These are phyloP conservation scores for Eurosta solidaginis DNA, from an alignment of 1,140 invertebrate species.

Conservation along the genomic window DNA sequence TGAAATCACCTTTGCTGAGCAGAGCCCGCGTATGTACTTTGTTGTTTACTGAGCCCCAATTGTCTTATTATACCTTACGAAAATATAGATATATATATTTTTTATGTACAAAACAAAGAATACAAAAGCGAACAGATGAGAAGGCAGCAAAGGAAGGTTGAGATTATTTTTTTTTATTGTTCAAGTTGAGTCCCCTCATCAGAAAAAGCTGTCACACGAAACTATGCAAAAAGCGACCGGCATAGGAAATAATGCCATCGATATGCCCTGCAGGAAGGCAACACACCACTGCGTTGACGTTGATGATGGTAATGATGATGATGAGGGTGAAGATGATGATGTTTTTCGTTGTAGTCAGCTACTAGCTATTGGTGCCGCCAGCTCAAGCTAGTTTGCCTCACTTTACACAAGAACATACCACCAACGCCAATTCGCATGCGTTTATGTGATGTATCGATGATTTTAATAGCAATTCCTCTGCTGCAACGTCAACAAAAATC, in stretches of 20 bases:
- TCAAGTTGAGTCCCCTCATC: no score
- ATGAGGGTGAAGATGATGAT: background rate
- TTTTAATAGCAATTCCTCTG: no score
- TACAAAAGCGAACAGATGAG: no score
- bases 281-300: background rate
- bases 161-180: background rate
- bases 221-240: background rate
- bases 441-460: no score
- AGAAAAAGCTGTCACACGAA: background rate
- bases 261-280: background rate
- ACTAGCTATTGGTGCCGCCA: no score
- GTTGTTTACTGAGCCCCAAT: background rate
- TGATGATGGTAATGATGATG: constrained; percentile 7
- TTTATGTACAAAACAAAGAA: background rate
- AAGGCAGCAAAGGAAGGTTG: background rate
- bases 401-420: no score
- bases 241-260: background rate
- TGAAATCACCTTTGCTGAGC: background rate
- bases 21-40: background rate
- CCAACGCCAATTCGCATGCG: no score
- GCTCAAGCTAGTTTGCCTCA: no score
- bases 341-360: no score
- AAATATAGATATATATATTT: background rate
- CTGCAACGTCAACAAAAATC: constrained; percentile 22
- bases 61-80: background rate